Conservation (phyloP, 2,888 invertebrate species). For the Drosophila peninsularis region DNA sequence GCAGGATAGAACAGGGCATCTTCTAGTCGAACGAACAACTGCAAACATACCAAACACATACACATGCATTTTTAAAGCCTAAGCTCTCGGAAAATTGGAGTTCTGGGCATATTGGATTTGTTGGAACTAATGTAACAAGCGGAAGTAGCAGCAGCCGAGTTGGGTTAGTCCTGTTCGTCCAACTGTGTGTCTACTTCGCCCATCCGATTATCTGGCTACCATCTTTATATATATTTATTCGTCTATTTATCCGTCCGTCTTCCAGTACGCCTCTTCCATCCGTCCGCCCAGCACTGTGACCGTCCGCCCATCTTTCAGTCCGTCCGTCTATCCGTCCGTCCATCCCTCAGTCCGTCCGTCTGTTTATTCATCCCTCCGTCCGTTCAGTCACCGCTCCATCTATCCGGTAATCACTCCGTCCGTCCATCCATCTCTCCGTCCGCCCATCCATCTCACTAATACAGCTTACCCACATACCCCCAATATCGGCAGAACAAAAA, state of each 20-base stretch:
- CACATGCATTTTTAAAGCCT: background rate
- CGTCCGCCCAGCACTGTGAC: no score
- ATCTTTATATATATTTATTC: background rate
- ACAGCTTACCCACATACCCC: background rate
- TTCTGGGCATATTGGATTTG: background rate
- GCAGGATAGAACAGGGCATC: constrained; percentile 23
- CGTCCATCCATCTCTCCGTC: background rate
- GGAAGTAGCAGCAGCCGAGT: background rate
- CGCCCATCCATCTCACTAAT: background rate
- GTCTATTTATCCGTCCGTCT: background rate
- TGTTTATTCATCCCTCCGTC: background rate
- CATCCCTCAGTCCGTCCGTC: background rate
- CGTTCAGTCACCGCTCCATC: background rate
- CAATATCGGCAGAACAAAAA: background rate
- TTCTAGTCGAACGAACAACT: constrained; percentile 32
- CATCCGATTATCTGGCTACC: background rate
- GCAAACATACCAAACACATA: constrained; percentile 11
- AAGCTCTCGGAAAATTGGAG: background rate
- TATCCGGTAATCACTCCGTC: background rate
- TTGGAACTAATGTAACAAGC: no score
- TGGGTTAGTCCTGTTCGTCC: background rate
- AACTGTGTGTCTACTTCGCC: background rate
- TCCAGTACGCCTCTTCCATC: no score
- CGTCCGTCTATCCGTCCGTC: background rate
- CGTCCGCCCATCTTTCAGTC: background rate